Evolutionary conservation across 2,113 vertebrate genomes (phyloP).

Genomic region (Scytalopus superciliaris): DNA sequence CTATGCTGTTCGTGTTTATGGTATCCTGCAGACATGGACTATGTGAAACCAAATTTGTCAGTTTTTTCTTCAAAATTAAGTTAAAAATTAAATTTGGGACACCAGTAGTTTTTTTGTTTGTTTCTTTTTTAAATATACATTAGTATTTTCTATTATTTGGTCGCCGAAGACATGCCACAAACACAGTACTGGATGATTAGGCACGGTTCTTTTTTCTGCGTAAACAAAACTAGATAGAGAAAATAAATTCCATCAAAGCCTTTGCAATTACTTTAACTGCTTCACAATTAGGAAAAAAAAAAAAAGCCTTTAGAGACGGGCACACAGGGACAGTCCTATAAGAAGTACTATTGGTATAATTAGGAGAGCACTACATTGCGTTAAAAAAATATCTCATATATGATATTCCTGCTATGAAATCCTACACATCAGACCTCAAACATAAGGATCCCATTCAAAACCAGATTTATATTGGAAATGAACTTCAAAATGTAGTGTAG

Average conservation of each 20-base stretch:
- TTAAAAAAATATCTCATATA: not conserved
- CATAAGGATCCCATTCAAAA: not conserved
- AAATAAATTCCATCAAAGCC: not conserved
- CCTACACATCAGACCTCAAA: not conserved
- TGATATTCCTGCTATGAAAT: rapidly evolving
- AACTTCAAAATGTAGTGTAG: not conserved
- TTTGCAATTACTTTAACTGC: not conserved
- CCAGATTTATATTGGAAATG: not conserved
- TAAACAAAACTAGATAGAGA: not conserved
- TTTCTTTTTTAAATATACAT: not conserved
- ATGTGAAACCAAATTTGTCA: not conserved
- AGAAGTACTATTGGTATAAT: not conserved
- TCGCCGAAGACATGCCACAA: not conserved
- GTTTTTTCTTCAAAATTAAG: not conserved
- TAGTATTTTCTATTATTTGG: not conserved
- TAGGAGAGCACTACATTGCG: not conserved
- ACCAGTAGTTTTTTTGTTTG: not conserved
- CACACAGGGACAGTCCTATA: not conserved
- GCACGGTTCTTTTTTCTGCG: not conserved
- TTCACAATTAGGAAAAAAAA: not conserved
- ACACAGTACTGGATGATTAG: rapidly evolving
- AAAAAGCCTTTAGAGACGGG: not conserved
- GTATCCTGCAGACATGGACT: not conserved
- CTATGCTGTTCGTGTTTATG: not conserved
- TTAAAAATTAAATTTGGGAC: not conserved